Conservation (phyloP, 2,113 vertebrate genomes). For the Pungitius pungitius region DNA sequence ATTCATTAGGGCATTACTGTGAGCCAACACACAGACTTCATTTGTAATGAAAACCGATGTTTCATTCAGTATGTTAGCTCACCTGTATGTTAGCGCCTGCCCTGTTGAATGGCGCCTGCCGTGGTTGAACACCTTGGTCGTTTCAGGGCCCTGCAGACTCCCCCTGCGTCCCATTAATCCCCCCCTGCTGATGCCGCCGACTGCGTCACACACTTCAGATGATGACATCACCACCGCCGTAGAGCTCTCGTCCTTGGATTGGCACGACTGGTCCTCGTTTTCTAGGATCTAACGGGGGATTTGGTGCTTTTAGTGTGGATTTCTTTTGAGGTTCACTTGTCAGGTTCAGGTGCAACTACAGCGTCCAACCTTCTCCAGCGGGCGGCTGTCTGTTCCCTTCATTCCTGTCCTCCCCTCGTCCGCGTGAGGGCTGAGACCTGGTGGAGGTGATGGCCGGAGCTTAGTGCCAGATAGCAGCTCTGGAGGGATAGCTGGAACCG, state of each 20-base stretch:
- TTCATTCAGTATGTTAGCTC: conserved; percentile 7
- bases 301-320: background rate
- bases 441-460: conserved; percentile 73
- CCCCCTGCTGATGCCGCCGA: conserved; percentile 38
- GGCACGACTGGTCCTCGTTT: conserved; percentile 74
- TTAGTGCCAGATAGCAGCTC: conserved; percentile 62
- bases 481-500: conserved; percentile 11
- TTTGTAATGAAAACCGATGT: background rate
- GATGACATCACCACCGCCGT: conserved; percentile 10
- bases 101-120: conserved; percentile 76
- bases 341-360: background rate
- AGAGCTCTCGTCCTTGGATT: conserved; percentile 54
- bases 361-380: conserved; percentile 76
- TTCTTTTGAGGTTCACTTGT: background rate
- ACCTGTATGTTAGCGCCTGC: conserved; percentile 67
- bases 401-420: conserved; percentile 68
- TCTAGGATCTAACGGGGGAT: conserved; percentile 72
- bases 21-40: background rate
- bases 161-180: conserved; percentile 61
- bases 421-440: conserved; percentile 70
- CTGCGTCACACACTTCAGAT: conserved; percentile 61
- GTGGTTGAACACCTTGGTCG: conserved; percentile 50
- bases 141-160: conserved; percentile 70
- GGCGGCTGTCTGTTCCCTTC: conserved; percentile 71
- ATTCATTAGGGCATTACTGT: background rate